These are phyloP conservation scores for Tachystola acroxantha DNA, from an alignment of 2,888 invertebrate species.

Conservation along the genomic window DNA sequence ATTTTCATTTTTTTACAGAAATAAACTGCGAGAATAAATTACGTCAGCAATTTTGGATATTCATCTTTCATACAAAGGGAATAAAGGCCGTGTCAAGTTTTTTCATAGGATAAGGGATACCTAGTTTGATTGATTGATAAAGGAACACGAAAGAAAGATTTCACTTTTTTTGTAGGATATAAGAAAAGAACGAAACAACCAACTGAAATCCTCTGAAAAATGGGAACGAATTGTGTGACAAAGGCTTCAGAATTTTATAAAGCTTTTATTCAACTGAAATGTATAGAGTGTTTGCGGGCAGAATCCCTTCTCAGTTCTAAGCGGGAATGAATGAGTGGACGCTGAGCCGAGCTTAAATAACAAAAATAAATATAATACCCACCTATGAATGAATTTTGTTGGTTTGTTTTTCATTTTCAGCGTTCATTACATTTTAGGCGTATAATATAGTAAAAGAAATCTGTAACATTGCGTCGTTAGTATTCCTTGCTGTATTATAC, in stretches of 20 bases:
- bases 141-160: neutral
- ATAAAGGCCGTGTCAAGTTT: no score
- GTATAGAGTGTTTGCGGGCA: neutral
- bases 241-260: conserved; percentile 10
- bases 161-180: neutral
- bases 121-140: neutral
- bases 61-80: neutral
- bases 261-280: conserved; percentile 6
- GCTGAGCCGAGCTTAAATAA: neutral
- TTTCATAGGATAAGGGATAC: no score
- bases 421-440: no score
- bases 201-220: conserved; percentile 7
- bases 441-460: no score
- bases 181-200: conserved; percentile 3
- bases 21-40: no score
- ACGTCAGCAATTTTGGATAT: no score
- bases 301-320: neutral
- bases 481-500: no score
- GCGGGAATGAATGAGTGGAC: conserved; percentile 1
- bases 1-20: no score
- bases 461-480: no score
- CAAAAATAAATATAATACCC: no score
- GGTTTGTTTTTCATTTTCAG: no score
- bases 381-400: no score
- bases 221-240: conserved; percentile 8